Base-by-base conservation (phyloP, 2,797 vertebrate genomes). In the Melanotaenia pygmaea region DNA sequence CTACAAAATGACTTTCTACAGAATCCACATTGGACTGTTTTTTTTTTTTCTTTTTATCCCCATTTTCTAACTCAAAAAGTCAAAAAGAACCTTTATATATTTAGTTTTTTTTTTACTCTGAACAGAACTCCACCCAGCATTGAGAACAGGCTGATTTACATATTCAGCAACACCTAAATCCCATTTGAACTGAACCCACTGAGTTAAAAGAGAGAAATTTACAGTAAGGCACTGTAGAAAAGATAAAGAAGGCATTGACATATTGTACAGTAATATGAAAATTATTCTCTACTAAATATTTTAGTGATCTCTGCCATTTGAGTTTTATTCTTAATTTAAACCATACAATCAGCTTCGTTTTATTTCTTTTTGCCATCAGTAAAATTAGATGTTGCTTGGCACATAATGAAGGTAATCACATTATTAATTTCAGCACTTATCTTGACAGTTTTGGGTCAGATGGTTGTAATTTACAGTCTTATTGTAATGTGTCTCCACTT, bases 1-100 rank as follows among this genome's bases (percentile, higher is more conserved):
- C 22, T 24, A 24, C 24, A 26, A 74, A 24, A 76, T 1, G 47
- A 82, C 58, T 81, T 80, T 71, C 72, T 82, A 69, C 77, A 83
- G 76, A 26, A 53, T 26, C 4, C 51, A 53, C 8, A 53, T 53
- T 26, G 22, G 22, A 53, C 50, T 18, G 12, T 57, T 64, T 59
- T 20, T 38, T 84, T 74, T 83, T 34, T 74, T 78, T 16, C 62
- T 1, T 65, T 1, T 58, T 74, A 69, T 38, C 45, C 16, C 62
- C n/a, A n/a, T 54, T 50, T 50, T 45, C 43, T 45, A 20, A 45
- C 16, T 45, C 16, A n/a, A 2, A 20, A 50, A 50, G 45, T 50
- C 8, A 50, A 50, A 50, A n/a, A n/a, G 8, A 45, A 45, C 6
- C 43, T 45, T 20, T 45, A 45, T 45, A 20, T 20, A 8, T 50